Base-by-base conservation (phyloP, 2,888 invertebrate genomes). In the Diachrysia chrysitis region DNA sequence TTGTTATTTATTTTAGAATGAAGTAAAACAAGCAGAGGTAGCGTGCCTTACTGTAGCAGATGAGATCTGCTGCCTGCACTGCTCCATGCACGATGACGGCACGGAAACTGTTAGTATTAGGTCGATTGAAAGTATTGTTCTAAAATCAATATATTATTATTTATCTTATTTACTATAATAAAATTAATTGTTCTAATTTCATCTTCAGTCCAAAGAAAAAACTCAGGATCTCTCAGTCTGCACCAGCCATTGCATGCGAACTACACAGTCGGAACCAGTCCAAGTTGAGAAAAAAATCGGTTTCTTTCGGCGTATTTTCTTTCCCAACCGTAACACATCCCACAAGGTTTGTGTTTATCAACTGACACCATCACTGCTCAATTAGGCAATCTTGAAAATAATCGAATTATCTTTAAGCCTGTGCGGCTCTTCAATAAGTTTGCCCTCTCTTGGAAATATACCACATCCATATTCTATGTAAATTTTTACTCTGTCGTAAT, bases 71-170 rank as follows among this genome's bases (percentile, higher is more conserved):
- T 68, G 71, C 66, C 77, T 93, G 4, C 86, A 88, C 3, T 77
- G 81, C 62, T 80, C 87, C 14, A 82, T 92, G 79, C 84, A 81
- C 9, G 89, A 92, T 61, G 83, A 76, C 54, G 69, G 77, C 21
- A 90, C 90, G 46, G 87, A 88, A 83, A 92, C 89, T 79, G 92
- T 93, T 86, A 87, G 90, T 88, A 83, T 80, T 64, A 81, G 74
- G 72, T 68, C 59, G 58, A 62, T 61, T 55, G 37, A 76, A 73
- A 54, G 57, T 77, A 69, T 57, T 56, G 64, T 73, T 69, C 61
- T 29, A 14, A 42, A 16, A 48, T 35, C 37, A 54, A 63, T 53
- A n/a, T 0, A 16, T 60, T 56, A 29, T n/a, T n/a, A 0, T 48
- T 14, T 12, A 0, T 35, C 16, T 32, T 32, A 19, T 12, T 17